Conservation (phyloP, 2,113 vertebrate species). For the Oryzias woworae region DNA sequence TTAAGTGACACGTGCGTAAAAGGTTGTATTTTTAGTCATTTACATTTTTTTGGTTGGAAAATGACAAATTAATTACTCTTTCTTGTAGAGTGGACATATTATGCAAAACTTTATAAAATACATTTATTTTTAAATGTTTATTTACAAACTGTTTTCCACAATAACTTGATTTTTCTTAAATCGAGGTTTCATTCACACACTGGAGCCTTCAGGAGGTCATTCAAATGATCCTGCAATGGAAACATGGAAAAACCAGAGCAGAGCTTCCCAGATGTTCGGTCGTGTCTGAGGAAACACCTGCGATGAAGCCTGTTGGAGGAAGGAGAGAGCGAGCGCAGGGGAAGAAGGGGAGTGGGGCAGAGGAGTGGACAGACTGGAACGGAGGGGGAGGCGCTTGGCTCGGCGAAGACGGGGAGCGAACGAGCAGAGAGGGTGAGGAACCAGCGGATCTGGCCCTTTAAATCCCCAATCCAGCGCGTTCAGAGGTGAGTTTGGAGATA, state of each 20-base stretch:
- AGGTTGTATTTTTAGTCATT: too few species aligned
- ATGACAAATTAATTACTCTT: too few species aligned
- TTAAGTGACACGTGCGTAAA: too few species aligned
- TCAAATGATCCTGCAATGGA: neutral
- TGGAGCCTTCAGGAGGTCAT: neutral
- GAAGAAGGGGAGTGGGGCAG: conserved; percentile 28
- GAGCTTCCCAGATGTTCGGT: neutral
- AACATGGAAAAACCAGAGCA: neutral
- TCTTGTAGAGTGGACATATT: too few species aligned
- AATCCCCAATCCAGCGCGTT: conserved; percentile 71
- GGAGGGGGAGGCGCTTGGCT: conserved; percentile 77
- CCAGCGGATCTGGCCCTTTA: conserved; percentile 78
- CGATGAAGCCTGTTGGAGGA: conserved; percentile 45
- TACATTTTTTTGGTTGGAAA: too few species aligned
- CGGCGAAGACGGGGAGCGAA: conserved; percentile 67
- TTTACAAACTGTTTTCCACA: too few species aligned
- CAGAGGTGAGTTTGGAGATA: conserved; percentile 75
- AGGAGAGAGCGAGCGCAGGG: conserved; percentile 26
- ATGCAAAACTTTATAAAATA: too few species aligned
- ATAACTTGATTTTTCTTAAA: neutral
- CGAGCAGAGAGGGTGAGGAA: conserved; percentile 63
- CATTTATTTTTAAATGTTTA: too few species aligned
- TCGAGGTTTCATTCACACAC: conserved; percentile 7
- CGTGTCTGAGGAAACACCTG: conserved; percentile 31
- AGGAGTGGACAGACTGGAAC: conserved; percentile 72